Evolutionary conservation across 2,797 vertebrate genomes (phyloP).

Genomic region (Heteromormyrus szaboi): DNA sequence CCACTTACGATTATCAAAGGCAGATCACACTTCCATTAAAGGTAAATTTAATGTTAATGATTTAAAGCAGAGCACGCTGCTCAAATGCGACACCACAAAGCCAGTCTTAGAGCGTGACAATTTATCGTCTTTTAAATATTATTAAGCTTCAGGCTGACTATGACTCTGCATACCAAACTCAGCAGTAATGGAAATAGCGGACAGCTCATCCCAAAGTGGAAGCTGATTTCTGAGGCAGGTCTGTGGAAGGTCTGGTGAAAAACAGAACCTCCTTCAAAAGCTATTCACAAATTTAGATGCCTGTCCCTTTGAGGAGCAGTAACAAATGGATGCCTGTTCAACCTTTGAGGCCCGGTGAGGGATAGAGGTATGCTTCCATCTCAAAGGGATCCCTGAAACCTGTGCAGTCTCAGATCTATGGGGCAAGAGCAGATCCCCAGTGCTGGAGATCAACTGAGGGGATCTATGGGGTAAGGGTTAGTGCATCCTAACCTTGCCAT

Average conservation of each 20-base stretch:
- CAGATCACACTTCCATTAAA: background rate
- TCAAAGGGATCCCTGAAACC: background rate
- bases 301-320: background rate
- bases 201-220: background rate
- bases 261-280: background rate
- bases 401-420: background rate
- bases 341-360: background rate
- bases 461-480: background rate
- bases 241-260: background rate
- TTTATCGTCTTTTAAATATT: background rate
- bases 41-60: background rate
- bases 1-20: background rate
- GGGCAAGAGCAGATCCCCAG: background rate
- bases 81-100: background rate
- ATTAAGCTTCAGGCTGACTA: background rate
- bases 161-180: background rate
- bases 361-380: background rate
- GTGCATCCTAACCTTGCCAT: constrained; percentile 78
- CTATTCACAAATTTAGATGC: background rate
- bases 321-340: background rate
- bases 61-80: background rate
- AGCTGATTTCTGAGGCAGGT: constrained; percentile 1
- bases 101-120: background rate
- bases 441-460: background rate
- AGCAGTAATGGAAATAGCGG: background rate